Evolutionary conservation across 2,113 vertebrate genomes (phyloP).

Genomic region (Callipepla squamata): DNA sequence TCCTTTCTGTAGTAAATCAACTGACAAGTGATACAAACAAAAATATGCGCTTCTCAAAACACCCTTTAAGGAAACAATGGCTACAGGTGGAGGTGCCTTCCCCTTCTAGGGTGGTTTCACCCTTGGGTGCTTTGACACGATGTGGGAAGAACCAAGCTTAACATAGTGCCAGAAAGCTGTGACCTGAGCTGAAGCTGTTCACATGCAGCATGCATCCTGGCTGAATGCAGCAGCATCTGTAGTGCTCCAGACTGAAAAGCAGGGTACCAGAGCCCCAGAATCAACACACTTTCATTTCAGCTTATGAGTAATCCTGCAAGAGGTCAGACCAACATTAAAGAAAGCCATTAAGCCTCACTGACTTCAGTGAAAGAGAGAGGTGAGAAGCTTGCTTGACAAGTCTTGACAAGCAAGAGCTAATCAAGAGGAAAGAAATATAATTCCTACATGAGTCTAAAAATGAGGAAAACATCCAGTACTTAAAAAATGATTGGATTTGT

Average conservation of each 20-base stretch:
- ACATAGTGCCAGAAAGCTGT: accelerated
- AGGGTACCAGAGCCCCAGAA: neutral
- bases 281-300: neutral
- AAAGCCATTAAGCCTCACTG: neutral
- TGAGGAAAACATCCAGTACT: neutral
- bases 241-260: neutral
- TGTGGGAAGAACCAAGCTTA: neutral
- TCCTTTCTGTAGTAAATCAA: neutral
- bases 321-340: neutral
- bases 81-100: neutral
- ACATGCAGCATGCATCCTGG: neutral
- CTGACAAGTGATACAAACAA: neutral
- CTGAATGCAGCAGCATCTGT: neutral
- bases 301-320: neutral
- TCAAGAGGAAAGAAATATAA: neutral
- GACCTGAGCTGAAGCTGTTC: neutral
- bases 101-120: neutral
- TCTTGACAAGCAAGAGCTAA: neutral
- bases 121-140: neutral
- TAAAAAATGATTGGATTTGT: neutral
- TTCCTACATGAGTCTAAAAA: neutral
- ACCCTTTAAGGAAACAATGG: neutral
- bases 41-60: constrained; percentile 16
- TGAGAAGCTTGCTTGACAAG: neutral
- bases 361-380: neutral